Evolutionary conservation across 2,888 invertebrate species (phyloP).

Genomic region (Argyresthia albistria): DNA sequence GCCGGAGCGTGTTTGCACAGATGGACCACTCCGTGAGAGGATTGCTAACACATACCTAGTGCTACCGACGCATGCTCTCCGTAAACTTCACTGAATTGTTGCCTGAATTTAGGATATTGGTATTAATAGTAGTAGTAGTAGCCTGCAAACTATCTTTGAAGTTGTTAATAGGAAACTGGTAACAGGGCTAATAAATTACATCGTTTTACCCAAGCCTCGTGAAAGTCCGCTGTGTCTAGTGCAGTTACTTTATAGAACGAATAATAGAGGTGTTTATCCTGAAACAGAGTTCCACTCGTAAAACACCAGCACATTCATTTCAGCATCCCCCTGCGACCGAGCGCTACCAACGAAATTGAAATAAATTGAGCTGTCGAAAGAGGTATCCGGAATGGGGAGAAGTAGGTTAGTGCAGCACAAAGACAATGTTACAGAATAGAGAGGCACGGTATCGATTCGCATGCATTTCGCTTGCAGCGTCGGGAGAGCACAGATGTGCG

Average conservation of each 20-base stretch:
- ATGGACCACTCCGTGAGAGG: conserved; percentile 55
- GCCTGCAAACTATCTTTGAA: too few species aligned
- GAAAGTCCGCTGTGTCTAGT: too few species aligned
- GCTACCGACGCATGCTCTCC: not conserved
- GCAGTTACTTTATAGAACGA: too few species aligned
- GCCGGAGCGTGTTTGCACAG: conserved; percentile 63
- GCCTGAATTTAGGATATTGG: too few species aligned
- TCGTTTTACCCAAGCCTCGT: too few species aligned
- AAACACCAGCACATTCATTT: not conserved
- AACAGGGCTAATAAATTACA: too few species aligned
- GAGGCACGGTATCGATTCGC: conserved; percentile 57
- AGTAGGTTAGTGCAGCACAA: conserved; percentile 63
- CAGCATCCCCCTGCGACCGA: not conserved
- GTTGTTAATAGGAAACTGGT: too few species aligned
- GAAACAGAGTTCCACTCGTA: not conserved
- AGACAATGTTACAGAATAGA: conserved; percentile 55
- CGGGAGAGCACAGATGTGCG: conserved; percentile 7
- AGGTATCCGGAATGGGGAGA: conserved; percentile 16
- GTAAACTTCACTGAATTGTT: not conserved
- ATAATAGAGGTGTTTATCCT: too few species aligned
- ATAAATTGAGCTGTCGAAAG: conserved; percentile 17
- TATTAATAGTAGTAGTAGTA: too few species aligned
- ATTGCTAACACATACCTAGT: conserved; percentile 19
- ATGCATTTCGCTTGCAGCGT: conserved; percentile 48
- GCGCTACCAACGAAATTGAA: conserved; percentile 7